These are phyloP conservation scores for Salticus scenicus DNA, from an alignment of 2,888 invertebrate species.

Conservation along the genomic window DNA sequence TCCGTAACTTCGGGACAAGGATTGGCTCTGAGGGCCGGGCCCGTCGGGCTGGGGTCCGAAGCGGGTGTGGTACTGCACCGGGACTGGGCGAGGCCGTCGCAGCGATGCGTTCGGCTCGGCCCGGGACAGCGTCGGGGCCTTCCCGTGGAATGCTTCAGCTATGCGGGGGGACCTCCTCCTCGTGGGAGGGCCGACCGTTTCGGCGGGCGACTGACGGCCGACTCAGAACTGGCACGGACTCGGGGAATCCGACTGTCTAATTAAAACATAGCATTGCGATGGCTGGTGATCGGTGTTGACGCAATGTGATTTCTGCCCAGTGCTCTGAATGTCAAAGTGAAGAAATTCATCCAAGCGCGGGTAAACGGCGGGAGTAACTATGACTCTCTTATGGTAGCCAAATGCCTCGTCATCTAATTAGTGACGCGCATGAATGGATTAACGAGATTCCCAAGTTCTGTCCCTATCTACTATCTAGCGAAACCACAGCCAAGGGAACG, in stretches of 20 bases:
- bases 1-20: slow-evolving; percentile 81
- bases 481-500: no score
- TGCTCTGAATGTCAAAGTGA: slow-evolving; percentile 78
- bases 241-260: slow-evolving; percentile 77
- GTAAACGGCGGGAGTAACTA: slow-evolving; percentile 75
- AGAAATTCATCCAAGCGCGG: slow-evolving; percentile 76
- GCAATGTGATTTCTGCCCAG: slow-evolving; percentile 78
- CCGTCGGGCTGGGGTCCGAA: slow-evolving; percentile 80
- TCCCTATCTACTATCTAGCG: no score
- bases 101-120: slow-evolving; percentile 30
- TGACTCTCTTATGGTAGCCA: slow-evolving; percentile 17
- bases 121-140: slow-evolving; percentile 72
- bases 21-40: slow-evolving; percentile 84
- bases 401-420: slow-evolving; percentile 42
- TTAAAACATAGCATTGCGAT: slow-evolving; percentile 78
- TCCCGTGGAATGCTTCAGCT: slow-evolving; percentile 8
- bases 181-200: no score
- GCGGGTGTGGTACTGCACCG: slow-evolving; percentile 74
- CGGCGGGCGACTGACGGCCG: no score
- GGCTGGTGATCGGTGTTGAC: slow-evolving; percentile 75
- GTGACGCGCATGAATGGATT: slow-evolving; percentile 54
- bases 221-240: slow-evolving; percentile 13
- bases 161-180: not conserved
- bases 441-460: slow-evolving; percentile 41
- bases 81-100: slow-evolving; percentile 73